Percentiles rank a stretch among this genome's conserved stretches.
Conservation (phyloP, 2,113 vertebrate species). For the Archilochus colubris region DNA sequence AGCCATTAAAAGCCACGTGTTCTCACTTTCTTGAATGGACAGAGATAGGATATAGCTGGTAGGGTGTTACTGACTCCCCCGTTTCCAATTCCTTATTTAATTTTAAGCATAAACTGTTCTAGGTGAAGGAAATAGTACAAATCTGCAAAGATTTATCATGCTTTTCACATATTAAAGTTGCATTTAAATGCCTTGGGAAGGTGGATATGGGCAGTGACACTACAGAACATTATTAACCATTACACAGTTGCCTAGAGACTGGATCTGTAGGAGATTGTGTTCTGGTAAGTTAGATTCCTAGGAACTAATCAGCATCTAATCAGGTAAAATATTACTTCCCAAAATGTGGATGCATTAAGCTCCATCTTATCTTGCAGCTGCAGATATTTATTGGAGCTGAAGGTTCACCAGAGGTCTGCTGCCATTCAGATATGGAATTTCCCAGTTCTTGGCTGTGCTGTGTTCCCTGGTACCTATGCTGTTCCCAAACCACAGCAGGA, state of each 20-base stretch:
- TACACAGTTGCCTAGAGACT: not conserved
- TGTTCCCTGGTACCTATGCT: not conserved
- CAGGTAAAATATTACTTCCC: not conserved
- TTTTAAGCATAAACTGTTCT: not conserved
- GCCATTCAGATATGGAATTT: not conserved
- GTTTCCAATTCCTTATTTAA: not conserved
- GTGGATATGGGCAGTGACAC: not conserved
- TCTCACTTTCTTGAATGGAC: not conserved
- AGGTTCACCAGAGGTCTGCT: not conserved
- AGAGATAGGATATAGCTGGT: not conserved
- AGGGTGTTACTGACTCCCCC: not conserved
- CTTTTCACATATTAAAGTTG: not conserved
- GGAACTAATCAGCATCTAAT: not conserved
- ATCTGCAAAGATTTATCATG: not conserved
- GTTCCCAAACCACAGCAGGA: not conserved
- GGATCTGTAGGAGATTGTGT: not conserved
- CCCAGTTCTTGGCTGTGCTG: not conserved
- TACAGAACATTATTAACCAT: not conserved
- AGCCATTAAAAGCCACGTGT: not conserved
- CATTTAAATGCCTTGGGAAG: not conserved
- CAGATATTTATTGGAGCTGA: not conserved
- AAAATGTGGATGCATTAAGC: not conserved
- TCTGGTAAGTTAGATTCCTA: not conserved
- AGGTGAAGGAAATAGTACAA: not conserved
- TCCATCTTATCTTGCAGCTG: not conserved